Base-by-base conservation (phyloP, 2,888 invertebrate species). In the Anaspis maculata region DNA sequence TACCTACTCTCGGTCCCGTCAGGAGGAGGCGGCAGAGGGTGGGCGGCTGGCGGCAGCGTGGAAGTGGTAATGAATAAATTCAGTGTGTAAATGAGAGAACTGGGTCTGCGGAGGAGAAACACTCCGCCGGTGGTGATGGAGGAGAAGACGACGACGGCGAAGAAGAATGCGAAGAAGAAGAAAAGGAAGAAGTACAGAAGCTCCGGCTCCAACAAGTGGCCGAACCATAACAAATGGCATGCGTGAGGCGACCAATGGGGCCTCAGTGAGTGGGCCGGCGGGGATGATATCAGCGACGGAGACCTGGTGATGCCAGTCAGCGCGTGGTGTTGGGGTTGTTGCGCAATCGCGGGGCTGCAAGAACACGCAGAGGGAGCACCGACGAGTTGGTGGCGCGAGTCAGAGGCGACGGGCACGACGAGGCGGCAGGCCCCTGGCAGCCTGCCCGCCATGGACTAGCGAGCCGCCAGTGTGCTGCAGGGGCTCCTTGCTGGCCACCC, bases 351-450 rank as follows among this genome's bases (percentile, higher is more conserved):
- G 54, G 44, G 39, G 35, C 34, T 34, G 32, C 16, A 45, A 43
- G 32, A 37, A 44, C 34, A 29, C n/a, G n/a, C n/a, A 41, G 30
- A 39, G 31, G 39, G 30, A 37, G 45, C 36, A 47, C 46, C 46
- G 42, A 44, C 45, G 51, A 41, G 49, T 49, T 37, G 44, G 45
- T 40, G 49, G 51, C 45, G 45, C 54, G 56, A 59, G 57, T 59
- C 59, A 57, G 58, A 59, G 62, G 57, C 63, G 61, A 59, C 62
- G 61, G 59, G 55, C 58, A 54, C 59, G 59, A 57, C 61, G 61
- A 60, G 61, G 62, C 58, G 63, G 63, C 57, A 58, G 63, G 56
- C 57, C 56, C 54, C 54, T 54, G 49, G 54, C 56, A 48, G 48
- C 51, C 55, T 59, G 48, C 54, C 57, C 47, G 54, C 54, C 48